Evolutionary conservation across 1,140 invertebrate species (phyloP).

Genomic region (Pogonognathellus flavescens): DNA sequence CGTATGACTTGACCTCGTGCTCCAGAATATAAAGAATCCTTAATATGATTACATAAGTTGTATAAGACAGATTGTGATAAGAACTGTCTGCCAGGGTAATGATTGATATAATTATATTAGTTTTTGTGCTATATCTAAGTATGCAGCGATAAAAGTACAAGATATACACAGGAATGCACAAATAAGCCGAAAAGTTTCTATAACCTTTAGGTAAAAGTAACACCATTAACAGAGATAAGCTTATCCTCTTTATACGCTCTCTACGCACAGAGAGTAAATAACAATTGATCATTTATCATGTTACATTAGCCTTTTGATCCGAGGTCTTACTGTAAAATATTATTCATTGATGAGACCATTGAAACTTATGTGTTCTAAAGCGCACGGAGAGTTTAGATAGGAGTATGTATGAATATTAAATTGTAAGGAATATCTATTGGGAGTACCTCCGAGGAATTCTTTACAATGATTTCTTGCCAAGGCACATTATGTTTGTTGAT

Average conservation of each 20-base stretch:
- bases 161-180: background rate
- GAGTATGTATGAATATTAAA: background rate
- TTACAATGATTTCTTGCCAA: background rate
- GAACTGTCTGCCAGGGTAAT: background rate
- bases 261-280: conserved; percentile 33
- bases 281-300: conserved; percentile 47
- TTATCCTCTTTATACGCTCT: background rate
- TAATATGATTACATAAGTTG: background rate
- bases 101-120: too few species aligned
- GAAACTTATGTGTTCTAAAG: background rate
- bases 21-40: background rate
- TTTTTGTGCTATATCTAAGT: too few species aligned
- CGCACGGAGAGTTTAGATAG: background rate
- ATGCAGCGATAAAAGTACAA: too few species aligned
- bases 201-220: background rate
- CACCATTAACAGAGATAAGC: conserved; percentile 40
- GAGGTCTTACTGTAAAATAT: conserved; percentile 21
- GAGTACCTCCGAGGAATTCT: background rate
- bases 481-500: too few species aligned
- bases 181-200: too few species aligned
- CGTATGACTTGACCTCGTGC: background rate
- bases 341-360: conserved; percentile 11
- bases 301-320: conserved; percentile 46
- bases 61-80: background rate
- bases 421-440: background rate